Evolutionary conservation across 2,113 vertebrate species (phyloP), one percentile per base, ranked within the genome.

Genomic region (Perca schrenkii): DNA sequence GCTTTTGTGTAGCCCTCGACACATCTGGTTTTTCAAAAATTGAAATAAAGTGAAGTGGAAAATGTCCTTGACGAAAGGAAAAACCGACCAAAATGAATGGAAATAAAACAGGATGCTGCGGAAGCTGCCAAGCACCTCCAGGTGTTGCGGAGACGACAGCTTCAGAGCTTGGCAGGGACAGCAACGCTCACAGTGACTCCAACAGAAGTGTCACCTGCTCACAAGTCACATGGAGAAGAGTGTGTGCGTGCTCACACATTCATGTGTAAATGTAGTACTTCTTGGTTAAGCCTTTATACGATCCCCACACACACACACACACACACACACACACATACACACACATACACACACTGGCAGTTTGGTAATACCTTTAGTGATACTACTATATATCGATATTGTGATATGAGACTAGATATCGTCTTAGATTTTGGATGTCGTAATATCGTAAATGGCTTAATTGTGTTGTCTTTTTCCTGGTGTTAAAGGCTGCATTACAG

Each of bases 121-220:
- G 65, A 43, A 56, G 58, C 60, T 84, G 85, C 82, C 88, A 87
- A 78, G 40, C 50, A 2, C 60, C 7, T 86, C 53, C 84, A 89
- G 85, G 82, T 84, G 82, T 57, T 69, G 73, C 2, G 8, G 46
- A 69, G 63, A 60, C 16, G 10, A 61, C 49, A 47, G 67, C 43
- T n/a, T 40, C 57, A 19, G 54, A 40, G 69, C 62, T 74, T 74
- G 79, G 79, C 71, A 81, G 43, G 6, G 6, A 52, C 12, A 61
- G 47, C 21, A 67, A n/a, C 57, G 8, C 57, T 53, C 66, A 15
- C 73, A n/a, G 31, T 21, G 34, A 65, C 68, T 36, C 61, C 56
- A 57, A 12, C 78, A 40, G 50, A 31, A 50, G 47, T 61, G 65
- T 78, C 76, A 43, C 10, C 76, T 40, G 43, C 53, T 22, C 64